These are phyloP conservation scores for Oasisia sp. DNA, from an alignment of 2,888 invertebrate species.

Conservation along the genomic window DNA sequence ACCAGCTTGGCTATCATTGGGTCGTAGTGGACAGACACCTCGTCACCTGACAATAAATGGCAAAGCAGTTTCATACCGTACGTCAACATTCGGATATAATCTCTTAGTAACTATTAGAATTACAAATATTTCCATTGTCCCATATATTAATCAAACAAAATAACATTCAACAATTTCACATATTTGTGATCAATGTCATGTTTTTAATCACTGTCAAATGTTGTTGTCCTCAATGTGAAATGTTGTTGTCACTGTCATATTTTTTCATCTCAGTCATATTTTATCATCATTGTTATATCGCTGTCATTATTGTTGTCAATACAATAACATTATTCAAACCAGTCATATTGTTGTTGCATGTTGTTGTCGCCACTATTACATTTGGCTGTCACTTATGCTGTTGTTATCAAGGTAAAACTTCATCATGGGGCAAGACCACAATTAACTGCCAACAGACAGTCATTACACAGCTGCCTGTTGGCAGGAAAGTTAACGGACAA, in stretches of 20 bases:
- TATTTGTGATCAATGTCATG: too few species aligned
- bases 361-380: background rate
- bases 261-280: background rate
- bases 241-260: background rate
- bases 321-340: background rate
- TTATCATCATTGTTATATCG: background rate
- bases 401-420: background rate
- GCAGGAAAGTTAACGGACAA: too few species aligned
- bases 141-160: background rate
- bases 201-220: too few species aligned
- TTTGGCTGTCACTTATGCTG: background rate
- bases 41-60: slow-evolving; percentile 76
- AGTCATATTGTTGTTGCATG: too few species aligned
- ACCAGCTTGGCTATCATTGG: slow-evolving; percentile 99
- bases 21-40: slow-evolving; percentile 98
- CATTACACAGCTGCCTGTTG: too few species aligned
- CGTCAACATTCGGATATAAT: too few species aligned
- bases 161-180: background rate
- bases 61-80: too few species aligned
- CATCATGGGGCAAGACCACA: background rate
- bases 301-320: too few species aligned
- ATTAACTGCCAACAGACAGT: background rate
- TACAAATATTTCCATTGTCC: background rate
- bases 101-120: too few species aligned
- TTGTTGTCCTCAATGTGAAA: background rate